These are phyloP conservation scores for Paracanthobrama guichenoti DNA, from an alignment of 2,113 vertebrate species.

Conservation along the genomic window DNA sequence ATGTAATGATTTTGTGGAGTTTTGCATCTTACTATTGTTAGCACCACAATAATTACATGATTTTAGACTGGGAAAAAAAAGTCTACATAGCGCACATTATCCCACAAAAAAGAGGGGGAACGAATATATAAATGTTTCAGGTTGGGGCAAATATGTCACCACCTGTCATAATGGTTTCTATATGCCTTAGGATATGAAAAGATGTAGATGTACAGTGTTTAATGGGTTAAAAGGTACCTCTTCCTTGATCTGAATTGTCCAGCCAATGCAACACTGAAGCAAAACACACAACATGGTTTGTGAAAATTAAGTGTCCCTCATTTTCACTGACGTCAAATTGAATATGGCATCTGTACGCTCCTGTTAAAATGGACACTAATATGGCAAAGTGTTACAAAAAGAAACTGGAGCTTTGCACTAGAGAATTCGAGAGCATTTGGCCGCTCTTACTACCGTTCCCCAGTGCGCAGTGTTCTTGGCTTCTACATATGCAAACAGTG, in stretches of 20 bases:
- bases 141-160: neutral
- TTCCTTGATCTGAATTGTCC: neutral
- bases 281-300: neutral
- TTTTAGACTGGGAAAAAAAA: neutral
- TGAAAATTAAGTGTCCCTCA: neutral
- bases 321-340: neutral
- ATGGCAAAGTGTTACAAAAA: neutral
- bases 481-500: neutral
- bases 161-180: neutral
- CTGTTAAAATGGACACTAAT: neutral
- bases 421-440: neutral
- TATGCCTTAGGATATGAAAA: neutral
- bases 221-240: neutral
- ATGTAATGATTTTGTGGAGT: neutral
- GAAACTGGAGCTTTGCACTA: neutral
- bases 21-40: neutral
- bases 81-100: neutral
- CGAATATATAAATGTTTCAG: neutral
- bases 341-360: neutral
- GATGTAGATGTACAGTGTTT: neutral
- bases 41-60: neutral
- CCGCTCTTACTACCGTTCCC: neutral
- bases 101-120: neutral
- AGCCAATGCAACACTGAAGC: neutral
- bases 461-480: conserved; percentile 15